Evolutionary conservation across 2,888 invertebrate species (phyloP).

Genomic region (Chymomyza caudatula): DNA sequence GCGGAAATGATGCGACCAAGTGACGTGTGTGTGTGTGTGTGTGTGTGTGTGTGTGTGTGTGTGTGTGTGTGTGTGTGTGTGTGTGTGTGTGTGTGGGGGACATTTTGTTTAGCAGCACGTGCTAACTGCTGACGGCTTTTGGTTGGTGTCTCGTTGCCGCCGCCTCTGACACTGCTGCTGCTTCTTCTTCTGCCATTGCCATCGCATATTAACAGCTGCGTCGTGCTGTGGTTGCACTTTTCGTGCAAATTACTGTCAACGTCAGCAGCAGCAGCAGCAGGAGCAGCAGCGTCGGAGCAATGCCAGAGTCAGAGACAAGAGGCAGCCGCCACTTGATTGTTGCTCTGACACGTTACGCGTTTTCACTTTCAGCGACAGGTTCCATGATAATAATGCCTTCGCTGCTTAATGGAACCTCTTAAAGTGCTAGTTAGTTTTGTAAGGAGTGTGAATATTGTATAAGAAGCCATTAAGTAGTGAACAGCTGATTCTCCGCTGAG

Average conservation of each 20-base stretch:
- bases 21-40: not conserved
- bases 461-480: not conserved
- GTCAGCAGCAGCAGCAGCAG: constrained; percentile 38
- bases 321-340: not conserved
- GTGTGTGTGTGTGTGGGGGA: not conserved
- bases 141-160: not conserved
- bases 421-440: not conserved
- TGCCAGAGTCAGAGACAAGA: constrained; percentile 27
- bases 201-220: constrained; percentile 25
- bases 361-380: not conserved
- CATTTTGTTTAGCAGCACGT: constrained; percentile 68
- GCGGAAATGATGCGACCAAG: constrained; percentile 56
- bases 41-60: not conserved
- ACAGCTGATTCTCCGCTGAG: too few relatives aligned
- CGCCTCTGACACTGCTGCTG: not conserved
- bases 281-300: constrained; percentile 45
- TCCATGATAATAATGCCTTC: not conserved
- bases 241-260: constrained; percentile 50
- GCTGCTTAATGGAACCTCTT: not conserved
- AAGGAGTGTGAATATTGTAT: not conserved
- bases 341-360: not conserved
- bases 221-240: constrained; percentile 54
- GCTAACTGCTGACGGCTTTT: constrained; percentile 33
- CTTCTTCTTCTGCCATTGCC: not conserved
- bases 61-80: not conserved